Base-by-base conservation (phyloP, 2,888 invertebrate genomes). In the Drosophila borborema region DNA sequence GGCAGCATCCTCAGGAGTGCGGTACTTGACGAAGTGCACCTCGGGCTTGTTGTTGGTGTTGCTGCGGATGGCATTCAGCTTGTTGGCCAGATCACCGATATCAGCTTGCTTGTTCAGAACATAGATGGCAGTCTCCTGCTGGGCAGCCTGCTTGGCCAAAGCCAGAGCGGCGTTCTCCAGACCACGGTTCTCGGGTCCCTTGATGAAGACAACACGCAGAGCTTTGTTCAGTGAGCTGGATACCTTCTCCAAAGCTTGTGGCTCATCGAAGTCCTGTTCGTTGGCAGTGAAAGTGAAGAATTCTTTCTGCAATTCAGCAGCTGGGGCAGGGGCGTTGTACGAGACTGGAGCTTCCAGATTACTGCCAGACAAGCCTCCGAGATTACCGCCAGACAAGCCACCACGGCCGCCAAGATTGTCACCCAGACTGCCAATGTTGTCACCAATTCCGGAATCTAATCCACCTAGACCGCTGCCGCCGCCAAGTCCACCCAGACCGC, bases 21-120 rank as follows among this genome's bases (percentile, higher is more conserved):
- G 91, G 76, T 92, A 92, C 78, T 92, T 92, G 69, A 92, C 88
- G 67, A 92, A 92, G 77, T 91, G 91, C 9, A 92, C 92, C 67
- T 91, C 92, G 64, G 92, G 92, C 70, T 89, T 91, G 65, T 84
- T 82, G 62, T 78, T 80, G 59, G 55, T 74, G 67, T 74, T 82
- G 64, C 74, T 75, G 61, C 84, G 82, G 49, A 90, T 61, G 28
- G 71, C 46, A 55, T 91, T 86, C 43, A 91, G 56, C 34, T 83
- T 83, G 77, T 65, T 84, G 64, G 83, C 86, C 66, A 91, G 71
- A 63, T 89, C 82, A n/a, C 80, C 71, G 7, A 86, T 72, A 43
- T 91, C 91, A 7, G 91, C 69, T 64, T 91, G 91, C 64, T 92
- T 92, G 78, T 84, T 90, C 28, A 92, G 83, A 10, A 92, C 92